Evolutionary conservation across 2,888 invertebrate genomes (phyloP), one percentile per base, ranked within the genome.

Genomic region (Volucella inflata): DNA sequence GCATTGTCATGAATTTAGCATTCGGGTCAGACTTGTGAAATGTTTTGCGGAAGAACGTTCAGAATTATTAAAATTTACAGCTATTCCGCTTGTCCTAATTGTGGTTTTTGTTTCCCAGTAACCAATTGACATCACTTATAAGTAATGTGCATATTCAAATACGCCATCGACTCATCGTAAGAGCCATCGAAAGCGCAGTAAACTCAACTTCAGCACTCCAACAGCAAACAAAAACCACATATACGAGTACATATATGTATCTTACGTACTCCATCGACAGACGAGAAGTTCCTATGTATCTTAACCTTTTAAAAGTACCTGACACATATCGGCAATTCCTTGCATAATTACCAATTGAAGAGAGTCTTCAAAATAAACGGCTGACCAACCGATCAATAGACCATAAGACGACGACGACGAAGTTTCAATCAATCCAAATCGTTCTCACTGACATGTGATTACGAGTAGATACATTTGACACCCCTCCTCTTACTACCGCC

Each of bases 181-280:
- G 36, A 17, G 17, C 12, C 30, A 38, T 48, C 53, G 30, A 77
- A 71, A 71, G 71, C 21, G 40, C 55, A 62, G 72, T 79, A 72
- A 72, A 72, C 78, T 65, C 51, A 59, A 64, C 57, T 72, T 68
- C 36, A 78, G 72, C 50, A 50, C 9, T 64, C 57, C n/a, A 44
- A 57, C 57, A 14, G 62, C 50, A 71, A 78, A 53, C 48, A 36
- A 51, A 44, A 64, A 55, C 17, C 17, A 68, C 30, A 30, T n/a
- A n/a, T n/a, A n/a, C n/a, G n/a, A n/a, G n/a, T n/a, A n/a, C 30
- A 6, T 30, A 21, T 2, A 21, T 21, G 6, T 6, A 6, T 6
- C 30, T 30, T 30, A 77, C 55, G 50, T 55, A 36, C 60, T 17
- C 17, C 10, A 38, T 12, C 8, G 40, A 1, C 14, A 30, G 44